Evolutionary conservation across 2,113 vertebrate genomes (phyloP), one percentile per base, ranked within the genome.

Genomic region (Apodemus sylvaticus): DNA sequence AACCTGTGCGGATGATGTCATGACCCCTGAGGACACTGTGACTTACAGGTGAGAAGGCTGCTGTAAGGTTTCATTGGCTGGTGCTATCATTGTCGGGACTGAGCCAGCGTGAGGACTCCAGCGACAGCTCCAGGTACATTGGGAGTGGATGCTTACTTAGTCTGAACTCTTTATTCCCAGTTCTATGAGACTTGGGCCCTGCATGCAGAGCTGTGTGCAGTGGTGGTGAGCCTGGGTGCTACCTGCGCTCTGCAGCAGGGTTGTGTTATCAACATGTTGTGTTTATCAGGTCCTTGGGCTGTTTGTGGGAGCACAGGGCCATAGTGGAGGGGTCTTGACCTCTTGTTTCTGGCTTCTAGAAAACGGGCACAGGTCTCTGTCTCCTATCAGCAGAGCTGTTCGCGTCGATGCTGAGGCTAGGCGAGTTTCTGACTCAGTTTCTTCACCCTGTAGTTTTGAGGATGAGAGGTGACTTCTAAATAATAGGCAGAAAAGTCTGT

Each of bases 401-500:
- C 12, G 39, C 93, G 51, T 81, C 53, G 58, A 34, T 4, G 64
- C 71, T 92, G 77, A 94, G 93, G 93, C 77, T 91, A 89, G 94
- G 87, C 58, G 94, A 73, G 48, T 26, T 87, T 81, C 97, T 86
- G 26, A 45, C 60, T 86, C 31, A n/a, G 42, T 42, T 68, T 68
- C 29, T 45, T 45, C 26, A 60, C 79, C 48, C 86, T 87, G 74
- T 74, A 94, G 62, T 97, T 96, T 82, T 22, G 71, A 85, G 68
- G 96, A 64, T 93, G 77, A 64, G 53, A 91, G 95, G 71, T 55
- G 83, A 68, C 42, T 85, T 85, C 60, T n/a, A 97, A 97, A 96
- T 97, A 94, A 93, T 93, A 96, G 94, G 89, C 85, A 39, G 83
- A 24, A 29, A 45, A 90, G n/a, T 22, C 51, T 62, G 55, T 20